These are phyloP conservation scores for Prosopocoilus inquinatus DNA, from an alignment of 2,888 invertebrate genomes.

Conservation along the genomic window DNA sequence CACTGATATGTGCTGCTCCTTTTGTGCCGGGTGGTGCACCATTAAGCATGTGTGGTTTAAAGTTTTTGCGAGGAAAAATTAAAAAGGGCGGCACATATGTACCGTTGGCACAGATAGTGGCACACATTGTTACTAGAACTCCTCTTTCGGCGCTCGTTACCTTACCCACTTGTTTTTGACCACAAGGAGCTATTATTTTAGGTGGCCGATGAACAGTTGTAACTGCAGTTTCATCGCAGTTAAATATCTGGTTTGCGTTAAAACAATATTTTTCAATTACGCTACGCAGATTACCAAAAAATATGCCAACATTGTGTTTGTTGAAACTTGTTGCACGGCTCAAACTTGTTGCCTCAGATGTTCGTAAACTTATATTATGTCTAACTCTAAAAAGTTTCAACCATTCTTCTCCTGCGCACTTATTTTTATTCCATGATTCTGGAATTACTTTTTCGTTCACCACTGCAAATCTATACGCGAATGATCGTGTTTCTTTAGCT, in stretches of 20 bases:
- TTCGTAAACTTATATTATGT: slow-evolving; percentile 24
- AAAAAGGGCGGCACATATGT: slow-evolving; percentile 37
- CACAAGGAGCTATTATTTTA: slow-evolving; percentile 11
- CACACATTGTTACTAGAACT: too few species aligned
- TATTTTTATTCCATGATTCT: slow-evolving; percentile 17
- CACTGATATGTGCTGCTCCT: slow-evolving; percentile 33
- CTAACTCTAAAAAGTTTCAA: slow-evolving; percentile 7
- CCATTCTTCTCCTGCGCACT: slow-evolving; percentile 17
- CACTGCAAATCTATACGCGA: slow-evolving; percentile 20
- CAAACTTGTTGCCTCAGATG: slow-evolving; percentile 30
- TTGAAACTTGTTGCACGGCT: slow-evolving; percentile 30
- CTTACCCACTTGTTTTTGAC: slow-evolving; percentile 17
- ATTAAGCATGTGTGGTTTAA: slow-evolving; percentile 33
- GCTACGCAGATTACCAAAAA: slow-evolving; percentile 24
- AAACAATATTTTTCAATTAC: slow-evolving; percentile 20
- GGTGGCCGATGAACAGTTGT: slow-evolving; percentile 16
- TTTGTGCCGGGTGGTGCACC: slow-evolving; percentile 36
- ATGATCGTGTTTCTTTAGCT: slow-evolving; percentile 10
- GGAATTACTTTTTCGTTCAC: slow-evolving; percentile 24
- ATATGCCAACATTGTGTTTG: slow-evolving; percentile 8
- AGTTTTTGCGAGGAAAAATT: slow-evolving; percentile 36
- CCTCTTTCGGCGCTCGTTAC: too few species aligned
- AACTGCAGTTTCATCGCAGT: slow-evolving; percentile 29
- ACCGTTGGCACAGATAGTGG: slow-evolving; percentile 33
- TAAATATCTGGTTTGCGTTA: slow-evolving; percentile 12